Conservation (phyloP, 1,140 invertebrate species). For the Elymnias hypermnestra region DNA sequence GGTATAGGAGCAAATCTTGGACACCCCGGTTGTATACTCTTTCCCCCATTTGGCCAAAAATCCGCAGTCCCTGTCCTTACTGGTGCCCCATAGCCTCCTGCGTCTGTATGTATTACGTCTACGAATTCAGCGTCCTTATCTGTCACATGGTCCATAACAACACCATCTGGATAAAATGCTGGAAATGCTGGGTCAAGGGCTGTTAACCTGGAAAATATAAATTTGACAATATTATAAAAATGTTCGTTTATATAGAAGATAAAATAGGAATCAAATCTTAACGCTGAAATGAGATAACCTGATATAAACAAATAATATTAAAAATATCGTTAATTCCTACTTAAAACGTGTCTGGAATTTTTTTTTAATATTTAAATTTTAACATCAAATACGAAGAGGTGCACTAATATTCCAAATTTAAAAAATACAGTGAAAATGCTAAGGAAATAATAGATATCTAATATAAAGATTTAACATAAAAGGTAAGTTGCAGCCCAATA, state of each 20-base stretch:
- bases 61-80: slow-evolving; percentile 77
- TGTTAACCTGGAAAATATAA: slow-evolving; percentile 63
- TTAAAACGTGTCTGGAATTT: too few species aligned
- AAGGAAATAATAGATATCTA: too few species aligned
- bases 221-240: not conserved
- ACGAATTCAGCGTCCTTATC: slow-evolving; percentile 81
- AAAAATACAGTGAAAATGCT: too few species aligned
- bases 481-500: too few species aligned
- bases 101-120: slow-evolving; percentile 84
- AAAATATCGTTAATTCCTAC: too few species aligned
- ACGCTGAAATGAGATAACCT: too few species aligned
- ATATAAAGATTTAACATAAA: too few species aligned
- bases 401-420: too few species aligned
- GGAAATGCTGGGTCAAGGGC: slow-evolving; percentile 79
- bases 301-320: too few species aligned
- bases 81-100: slow-evolving; percentile 76
- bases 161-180: slow-evolving; percentile 75
- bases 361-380: too few species aligned
- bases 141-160: slow-evolving; percentile 78
- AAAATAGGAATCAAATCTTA: too few species aligned
- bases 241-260: not conserved
- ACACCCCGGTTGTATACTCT: slow-evolving; percentile 77
- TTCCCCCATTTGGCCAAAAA: slow-evolving; percentile 80
- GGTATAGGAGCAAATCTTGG: slow-evolving; percentile 65
- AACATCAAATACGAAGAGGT: too few species aligned